Evolutionary conservation across 1,140 invertebrate species (phyloP).

Genomic region (Colletes latitarsis): DNA sequence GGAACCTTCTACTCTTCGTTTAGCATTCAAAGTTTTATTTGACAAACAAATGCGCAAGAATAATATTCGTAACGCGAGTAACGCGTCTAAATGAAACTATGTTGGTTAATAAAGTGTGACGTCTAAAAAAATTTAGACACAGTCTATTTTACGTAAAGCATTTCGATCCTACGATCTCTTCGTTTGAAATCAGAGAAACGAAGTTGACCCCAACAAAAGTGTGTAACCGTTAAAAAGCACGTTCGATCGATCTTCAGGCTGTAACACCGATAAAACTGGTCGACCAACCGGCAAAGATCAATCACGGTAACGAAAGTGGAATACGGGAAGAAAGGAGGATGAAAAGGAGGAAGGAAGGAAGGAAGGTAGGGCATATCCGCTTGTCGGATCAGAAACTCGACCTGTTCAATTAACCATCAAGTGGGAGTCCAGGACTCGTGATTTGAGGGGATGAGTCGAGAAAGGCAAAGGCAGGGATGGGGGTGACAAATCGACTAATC

Average conservation of each 20-base stretch:
- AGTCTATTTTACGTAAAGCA: too few relatives aligned
- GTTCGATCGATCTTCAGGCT: conserved; percentile 46
- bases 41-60: too few relatives aligned
- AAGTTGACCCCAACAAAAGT: conserved; percentile 15
- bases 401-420: conserved; percentile 68
- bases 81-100: too few relatives aligned
- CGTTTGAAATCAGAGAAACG: neutral
- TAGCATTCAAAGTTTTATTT: too few relatives aligned
- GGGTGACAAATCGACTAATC: conserved; percentile 74
- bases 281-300: conserved; percentile 56
- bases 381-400: conserved; percentile 63
- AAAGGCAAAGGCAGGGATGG: conserved; percentile 5
- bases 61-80: too few relatives aligned
- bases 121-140: too few relatives aligned
- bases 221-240: conserved; percentile 18
- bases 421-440: conserved; percentile 56
- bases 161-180: conserved; percentile 2
- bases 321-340: neutral
- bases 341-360: conserved; percentile 6
- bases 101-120: too few relatives aligned
- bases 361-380: neutral
- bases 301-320: conserved; percentile 27
- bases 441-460: conserved; percentile 42
- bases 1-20: too few relatives aligned
- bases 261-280: conserved; percentile 36